phyloP scores from a whole-genome alignment of 2,797 vertebrate genomes.

The Distichodus sexfasciatus region DNA sequence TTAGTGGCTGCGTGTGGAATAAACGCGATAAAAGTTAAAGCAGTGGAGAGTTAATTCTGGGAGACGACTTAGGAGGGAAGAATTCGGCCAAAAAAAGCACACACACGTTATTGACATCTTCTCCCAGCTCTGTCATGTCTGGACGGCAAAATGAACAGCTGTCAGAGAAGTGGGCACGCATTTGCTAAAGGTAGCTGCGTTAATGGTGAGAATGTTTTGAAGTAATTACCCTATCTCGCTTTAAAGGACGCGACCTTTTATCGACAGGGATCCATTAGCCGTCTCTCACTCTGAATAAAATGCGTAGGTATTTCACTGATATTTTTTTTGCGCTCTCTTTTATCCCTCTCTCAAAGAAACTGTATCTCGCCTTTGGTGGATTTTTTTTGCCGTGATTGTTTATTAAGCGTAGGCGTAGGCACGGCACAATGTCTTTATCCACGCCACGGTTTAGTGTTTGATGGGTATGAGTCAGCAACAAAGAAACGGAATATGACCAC shows the following conservation, averaged over 20 bases:
- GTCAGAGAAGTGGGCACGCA: slow-evolving; percentile 28
- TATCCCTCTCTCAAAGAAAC: slow-evolving; percentile 30
- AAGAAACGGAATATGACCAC: not conserved
- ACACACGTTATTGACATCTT: slow-evolving; percentile 37
- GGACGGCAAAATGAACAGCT: slow-evolving; percentile 33
- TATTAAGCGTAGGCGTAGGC: slow-evolving; percentile 12
- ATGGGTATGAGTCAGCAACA: slow-evolving; percentile 8
- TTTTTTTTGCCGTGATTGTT: slow-evolving; percentile 8
- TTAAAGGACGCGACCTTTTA: slow-evolving; percentile 48
- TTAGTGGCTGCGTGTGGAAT: slow-evolving; percentile 41
- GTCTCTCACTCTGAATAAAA: slow-evolving; percentile 41
- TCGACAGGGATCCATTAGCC: slow-evolving; percentile 42
- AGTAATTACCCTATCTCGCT: slow-evolving; percentile 57
- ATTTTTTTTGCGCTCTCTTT: slow-evolving; percentile 26
- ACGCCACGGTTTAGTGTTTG: not conserved
- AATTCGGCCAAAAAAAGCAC: slow-evolving; percentile 28
- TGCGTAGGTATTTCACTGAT: slow-evolving; percentile 32
- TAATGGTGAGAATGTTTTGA: slow-evolving; percentile 58
- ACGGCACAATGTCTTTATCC: slow-evolving; percentile 8
- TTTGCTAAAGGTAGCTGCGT: slow-evolving; percentile 49
- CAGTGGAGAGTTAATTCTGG: slow-evolving; percentile 31
- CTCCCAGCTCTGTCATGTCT: slow-evolving; percentile 27
- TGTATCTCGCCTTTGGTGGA: slow-evolving; percentile 25
- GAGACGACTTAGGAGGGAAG: slow-evolving; percentile 29
- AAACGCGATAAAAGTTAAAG: slow-evolving; percentile 45